These are phyloP conservation scores for Staurois parvus DNA, from an alignment of 2,797 vertebrate species.

Conservation along the genomic window DNA sequence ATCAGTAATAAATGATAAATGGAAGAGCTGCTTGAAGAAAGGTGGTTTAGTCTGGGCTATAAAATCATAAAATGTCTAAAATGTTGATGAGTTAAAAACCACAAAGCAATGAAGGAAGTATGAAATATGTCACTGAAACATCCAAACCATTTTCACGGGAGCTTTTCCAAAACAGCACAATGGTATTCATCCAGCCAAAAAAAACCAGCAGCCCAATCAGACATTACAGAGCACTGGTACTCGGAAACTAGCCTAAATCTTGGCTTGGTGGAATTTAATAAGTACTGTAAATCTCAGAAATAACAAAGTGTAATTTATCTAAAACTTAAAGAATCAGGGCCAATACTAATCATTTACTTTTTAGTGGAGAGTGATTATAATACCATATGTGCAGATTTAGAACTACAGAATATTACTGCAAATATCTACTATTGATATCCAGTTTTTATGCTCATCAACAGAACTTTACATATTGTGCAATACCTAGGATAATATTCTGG, in stretches of 20 bases:
- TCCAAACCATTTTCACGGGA: conserved; percentile 38
- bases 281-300: neutral
- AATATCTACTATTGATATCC: neutral
- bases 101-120: conserved; percentile 28
- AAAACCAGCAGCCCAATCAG: conserved; percentile 22
- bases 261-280: conserved; percentile 1
- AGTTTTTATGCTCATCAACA: neutral
- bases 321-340: neutral
- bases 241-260: neutral
- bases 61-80: conserved; percentile 30
- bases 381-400: neutral
- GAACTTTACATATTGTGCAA: too few species aligned
- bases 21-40: conserved; percentile 19
- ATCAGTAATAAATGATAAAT: conserved; percentile 53
- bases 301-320: neutral
- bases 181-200: conserved; percentile 29
- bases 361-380: neutral
- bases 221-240: neutral
- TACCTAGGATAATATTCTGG: too few species aligned
- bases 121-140: conserved; percentile 47
- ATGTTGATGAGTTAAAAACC: conserved; percentile 45
- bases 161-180: conserved; percentile 42
- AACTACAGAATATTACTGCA: neutral
- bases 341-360: neutral
- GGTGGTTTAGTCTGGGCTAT: conserved; percentile 40